Conservation (phyloP, 2,888 invertebrate species). For the Diplolepis rosae region DNA sequence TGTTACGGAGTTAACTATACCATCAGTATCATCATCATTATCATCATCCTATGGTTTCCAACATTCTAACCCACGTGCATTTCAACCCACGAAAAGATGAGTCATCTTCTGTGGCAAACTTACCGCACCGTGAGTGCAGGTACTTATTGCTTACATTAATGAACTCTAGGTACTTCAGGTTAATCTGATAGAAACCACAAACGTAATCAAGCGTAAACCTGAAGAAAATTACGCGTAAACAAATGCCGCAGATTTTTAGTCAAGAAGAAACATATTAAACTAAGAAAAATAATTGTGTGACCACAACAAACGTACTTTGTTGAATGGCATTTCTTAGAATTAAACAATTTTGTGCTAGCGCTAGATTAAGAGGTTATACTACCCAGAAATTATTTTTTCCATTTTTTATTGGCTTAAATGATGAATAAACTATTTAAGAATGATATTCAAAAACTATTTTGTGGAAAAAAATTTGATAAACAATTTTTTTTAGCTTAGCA, state of each 20-base stretch:
- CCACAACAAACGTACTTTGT: too few relatives aligned
- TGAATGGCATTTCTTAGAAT: too few relatives aligned
- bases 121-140: not conserved
- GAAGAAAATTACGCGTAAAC: constrained; percentile 4
- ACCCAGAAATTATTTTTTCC: too few relatives aligned
- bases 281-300: too few relatives aligned
- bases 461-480: too few relatives aligned
- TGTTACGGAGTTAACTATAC: not conserved
- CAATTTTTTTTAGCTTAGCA: too few relatives aligned
- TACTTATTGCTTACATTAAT: constrained; percentile 15
- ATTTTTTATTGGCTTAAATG: too few relatives aligned
- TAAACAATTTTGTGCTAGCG: too few relatives aligned
- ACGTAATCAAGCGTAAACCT: not conserved
- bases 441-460: too few relatives aligned
- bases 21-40: not conserved
- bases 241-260: not conserved
- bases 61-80: constrained; percentile 19
- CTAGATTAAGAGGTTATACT: too few relatives aligned
- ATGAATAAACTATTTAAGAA: too few relatives aligned
- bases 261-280: too few relatives aligned
- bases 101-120: constrained; percentile 17
- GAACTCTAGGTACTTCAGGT: not conserved
- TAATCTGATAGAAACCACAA: not conserved
- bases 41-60: not conserved
- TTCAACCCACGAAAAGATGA: constrained; percentile 24